Percentiles rank a stretch among this genome's conserved stretches.
phyloP scores from a whole-genome alignment of 1,140 invertebrate species.

The Apis mellifera region Amel_HAv3.1 CM009942.2:2022501-2023000 shows the following conservation, averaged over 20 bases:
- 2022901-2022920: slow-evolving; percentile 38
- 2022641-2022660: too few species aligned
- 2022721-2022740: too few species aligned
- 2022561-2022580: not conserved
- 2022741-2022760: too few species aligned
- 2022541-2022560: not conserved
- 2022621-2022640: too few species aligned
- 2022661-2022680: too few species aligned
- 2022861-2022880: slow-evolving; percentile 48
- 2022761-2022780: too few species aligned
- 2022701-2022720: too few species aligned
- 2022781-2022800: not conserved
- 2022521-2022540: slow-evolving; percentile 38
- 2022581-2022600: not conserved
- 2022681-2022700: too few species aligned
- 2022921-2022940: slow-evolving; percentile 58
- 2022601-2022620: too few species aligned
- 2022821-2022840: slow-evolving; percentile 28
- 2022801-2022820: not conserved
- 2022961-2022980: slow-evolving; percentile 41
- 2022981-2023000: slow-evolving; percentile 16
- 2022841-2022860: not conserved
- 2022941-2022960: slow-evolving; percentile 59
- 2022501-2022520: not conserved
- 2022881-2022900: slow-evolving; percentile 39